Conservation (phyloP, 2,113 vertebrate genomes). For the Pachycephala philippinensis region DNA sequence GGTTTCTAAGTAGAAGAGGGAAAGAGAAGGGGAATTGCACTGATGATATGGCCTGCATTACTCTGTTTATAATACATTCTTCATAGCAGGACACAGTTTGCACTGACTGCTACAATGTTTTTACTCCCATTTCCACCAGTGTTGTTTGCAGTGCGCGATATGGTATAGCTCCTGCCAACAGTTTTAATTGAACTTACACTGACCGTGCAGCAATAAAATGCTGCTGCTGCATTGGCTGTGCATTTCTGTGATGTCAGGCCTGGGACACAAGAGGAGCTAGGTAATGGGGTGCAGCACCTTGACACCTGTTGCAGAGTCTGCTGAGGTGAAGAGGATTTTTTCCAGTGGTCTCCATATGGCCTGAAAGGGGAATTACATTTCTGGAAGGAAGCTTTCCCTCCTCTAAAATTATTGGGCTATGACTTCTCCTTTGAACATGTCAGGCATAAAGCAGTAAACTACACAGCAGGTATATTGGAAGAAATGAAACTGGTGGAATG, state of each 20-base stretch:
- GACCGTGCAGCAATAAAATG: background rate
- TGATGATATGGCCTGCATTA: background rate
- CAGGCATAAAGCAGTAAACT: no score
- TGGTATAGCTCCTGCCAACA: background rate
- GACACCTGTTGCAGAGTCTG: background rate
- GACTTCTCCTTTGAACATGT: no score
- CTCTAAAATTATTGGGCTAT: no score
- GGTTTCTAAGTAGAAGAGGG: background rate
- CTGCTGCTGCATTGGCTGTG: background rate
- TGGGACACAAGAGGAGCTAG: background rate
- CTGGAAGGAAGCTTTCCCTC: no score
- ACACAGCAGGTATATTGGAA: no score
- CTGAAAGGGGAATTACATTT: background rate
- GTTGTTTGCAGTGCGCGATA: background rate
- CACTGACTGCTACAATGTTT: background rate
- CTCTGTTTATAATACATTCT: background rate
- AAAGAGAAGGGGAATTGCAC: background rate
- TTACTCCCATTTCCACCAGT: background rate
- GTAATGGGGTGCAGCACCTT: fast-evolving
- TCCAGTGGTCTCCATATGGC: background rate
- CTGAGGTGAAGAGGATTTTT: background rate
- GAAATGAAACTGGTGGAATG: no score
- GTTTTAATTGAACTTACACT: background rate
- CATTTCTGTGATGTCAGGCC: background rate
- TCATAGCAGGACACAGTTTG: background rate